Conservation (phyloP, 2,113 vertebrate species). For the Spilogale gracilis region DNA sequence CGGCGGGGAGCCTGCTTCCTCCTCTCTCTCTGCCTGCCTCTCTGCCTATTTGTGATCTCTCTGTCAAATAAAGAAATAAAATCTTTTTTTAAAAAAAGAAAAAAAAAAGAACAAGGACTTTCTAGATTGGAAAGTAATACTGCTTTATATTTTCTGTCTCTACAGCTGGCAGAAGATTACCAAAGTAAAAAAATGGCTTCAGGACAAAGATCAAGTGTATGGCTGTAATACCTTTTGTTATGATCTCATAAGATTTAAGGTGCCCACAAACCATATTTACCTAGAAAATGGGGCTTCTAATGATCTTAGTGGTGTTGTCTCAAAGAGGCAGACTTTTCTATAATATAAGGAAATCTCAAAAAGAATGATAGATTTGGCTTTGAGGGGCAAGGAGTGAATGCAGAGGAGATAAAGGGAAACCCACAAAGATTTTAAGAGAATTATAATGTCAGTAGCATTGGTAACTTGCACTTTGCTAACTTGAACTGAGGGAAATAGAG, state of each 20-base stretch:
- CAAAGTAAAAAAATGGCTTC: not conserved
- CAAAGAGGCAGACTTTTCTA: not conserved
- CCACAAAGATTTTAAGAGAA: not conserved
- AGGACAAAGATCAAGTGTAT: not conserved
- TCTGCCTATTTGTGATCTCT: no score
- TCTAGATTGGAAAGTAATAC: not conserved
- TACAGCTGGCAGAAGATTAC: not conserved
- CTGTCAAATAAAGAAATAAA: no score
- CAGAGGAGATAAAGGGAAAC: not conserved
- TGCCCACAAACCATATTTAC: not conserved
- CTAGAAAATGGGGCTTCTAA: not conserved
- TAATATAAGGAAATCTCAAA: not conserved
- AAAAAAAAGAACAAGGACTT: not conserved
- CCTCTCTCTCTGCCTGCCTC: no score
- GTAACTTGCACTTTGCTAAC: not conserved
- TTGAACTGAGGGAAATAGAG: not conserved
- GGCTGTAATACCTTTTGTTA: not conserved
- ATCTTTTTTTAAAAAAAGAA: no score
- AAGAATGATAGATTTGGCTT: constrained; percentile 3
- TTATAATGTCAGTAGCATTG: not conserved
- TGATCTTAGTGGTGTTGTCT: not conserved
- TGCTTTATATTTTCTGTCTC: constrained; percentile 29
- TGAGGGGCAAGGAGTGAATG: not conserved
- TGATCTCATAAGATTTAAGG: not conserved
- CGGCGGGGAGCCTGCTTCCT: no score